These are phyloP conservation scores for Melipona bicolor DNA, from an alignment of 2,888 invertebrate genomes.

Conservation along the genomic window DNA sequence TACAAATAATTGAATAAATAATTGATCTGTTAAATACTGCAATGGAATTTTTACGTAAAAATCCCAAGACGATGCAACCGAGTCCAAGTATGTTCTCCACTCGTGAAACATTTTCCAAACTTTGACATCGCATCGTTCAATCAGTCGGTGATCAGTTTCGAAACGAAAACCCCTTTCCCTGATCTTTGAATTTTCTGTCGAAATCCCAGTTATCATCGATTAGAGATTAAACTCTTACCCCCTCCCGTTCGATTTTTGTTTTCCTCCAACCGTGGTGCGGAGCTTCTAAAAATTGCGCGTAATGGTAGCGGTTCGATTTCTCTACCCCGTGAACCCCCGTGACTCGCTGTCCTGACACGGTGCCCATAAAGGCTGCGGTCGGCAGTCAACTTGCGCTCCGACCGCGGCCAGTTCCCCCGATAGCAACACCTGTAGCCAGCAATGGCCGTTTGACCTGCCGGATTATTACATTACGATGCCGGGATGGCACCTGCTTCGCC, in stretches of 20 bases:
- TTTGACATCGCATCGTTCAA: background rate
- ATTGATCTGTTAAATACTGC: too few relatives aligned
- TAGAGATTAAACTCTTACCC: background rate
- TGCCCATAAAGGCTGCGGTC: constrained; percentile 58
- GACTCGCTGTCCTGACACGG: constrained; percentile 38
- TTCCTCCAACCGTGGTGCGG: too few relatives aligned
- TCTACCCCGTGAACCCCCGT: background rate
- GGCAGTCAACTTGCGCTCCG: constrained; percentile 46
- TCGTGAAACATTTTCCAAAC: background rate
- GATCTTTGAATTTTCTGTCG: constrained; percentile 5
- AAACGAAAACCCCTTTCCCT: background rate
- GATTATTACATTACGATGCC: constrained; percentile 59
- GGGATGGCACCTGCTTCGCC: constrained; percentile 54
- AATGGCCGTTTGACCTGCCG: constrained; percentile 61
- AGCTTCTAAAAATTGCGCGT: background rate
- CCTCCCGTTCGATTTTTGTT: background rate
- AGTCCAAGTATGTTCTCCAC: too few relatives aligned
- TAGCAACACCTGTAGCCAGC: constrained; percentile 58
- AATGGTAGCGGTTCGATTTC: constrained; percentile 23
- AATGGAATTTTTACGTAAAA: too few relatives aligned
- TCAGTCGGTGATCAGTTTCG: background rate
- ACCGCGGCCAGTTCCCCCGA: constrained; percentile 29
- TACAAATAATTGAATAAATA: too few relatives aligned
- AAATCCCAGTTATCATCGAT: background rate
- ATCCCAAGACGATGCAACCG: too few relatives aligned